Conservation (phyloP, 2,888 invertebrate species). For the Smittia aterrima region DNA sequence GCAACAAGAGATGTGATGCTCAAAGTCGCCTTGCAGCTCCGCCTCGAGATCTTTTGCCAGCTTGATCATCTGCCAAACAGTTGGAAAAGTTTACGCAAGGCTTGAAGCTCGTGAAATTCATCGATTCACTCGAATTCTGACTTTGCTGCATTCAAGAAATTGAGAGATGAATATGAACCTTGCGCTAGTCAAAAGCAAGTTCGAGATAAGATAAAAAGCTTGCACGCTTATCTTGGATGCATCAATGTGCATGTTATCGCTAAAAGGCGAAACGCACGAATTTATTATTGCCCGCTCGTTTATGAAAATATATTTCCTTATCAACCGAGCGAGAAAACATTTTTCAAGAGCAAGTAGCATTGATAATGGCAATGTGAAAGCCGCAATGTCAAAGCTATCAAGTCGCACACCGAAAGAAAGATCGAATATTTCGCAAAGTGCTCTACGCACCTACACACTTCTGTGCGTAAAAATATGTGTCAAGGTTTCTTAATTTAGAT, state of each 20-base stretch:
- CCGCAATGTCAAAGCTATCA: constrained; percentile 29
- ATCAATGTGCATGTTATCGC: constrained; percentile 7
- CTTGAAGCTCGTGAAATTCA: no score
- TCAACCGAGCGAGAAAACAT: neutral
- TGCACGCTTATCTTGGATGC: neutral
- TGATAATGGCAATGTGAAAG: constrained; percentile 15
- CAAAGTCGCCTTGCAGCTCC: no score
- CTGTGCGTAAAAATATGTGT: constrained; percentile 27
- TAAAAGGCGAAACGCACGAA: neutral
- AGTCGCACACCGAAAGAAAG: neutral
- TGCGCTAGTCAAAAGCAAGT: neutral
- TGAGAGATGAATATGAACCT: no score
- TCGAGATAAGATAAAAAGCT: neutral
- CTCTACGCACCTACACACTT: neutral
- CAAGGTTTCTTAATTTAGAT: neutral
- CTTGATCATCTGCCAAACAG: no score
- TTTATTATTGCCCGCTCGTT: neutral
- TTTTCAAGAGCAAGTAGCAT: constrained; percentile 1
- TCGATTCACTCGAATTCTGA: no score
- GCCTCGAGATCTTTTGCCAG: no score
- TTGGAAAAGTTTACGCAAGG: no score
- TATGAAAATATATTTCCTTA: neutral
- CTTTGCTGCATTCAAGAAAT: no score
- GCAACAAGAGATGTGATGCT: neutral
- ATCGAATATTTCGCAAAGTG: neutral